Evolutionary conservation across 2,113 vertebrate species (phyloP).

Genomic region (Equus przewalskii): DNA sequence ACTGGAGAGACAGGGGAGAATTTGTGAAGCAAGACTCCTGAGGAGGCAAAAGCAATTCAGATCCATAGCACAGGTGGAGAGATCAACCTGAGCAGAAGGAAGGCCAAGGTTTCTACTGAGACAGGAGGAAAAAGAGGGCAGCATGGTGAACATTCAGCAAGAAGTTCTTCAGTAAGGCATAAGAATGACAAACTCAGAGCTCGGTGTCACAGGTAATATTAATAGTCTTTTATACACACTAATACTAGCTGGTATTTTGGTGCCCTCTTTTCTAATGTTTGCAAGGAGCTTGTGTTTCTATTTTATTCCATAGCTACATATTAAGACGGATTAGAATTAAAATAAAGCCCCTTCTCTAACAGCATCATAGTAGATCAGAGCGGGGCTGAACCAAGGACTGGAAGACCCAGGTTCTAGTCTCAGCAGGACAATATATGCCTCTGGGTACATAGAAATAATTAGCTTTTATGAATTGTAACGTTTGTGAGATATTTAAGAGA

Average conservation of each 20-base stretch:
- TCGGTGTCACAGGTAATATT: neutral
- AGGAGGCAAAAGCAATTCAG: neutral
- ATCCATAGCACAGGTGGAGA: neutral
- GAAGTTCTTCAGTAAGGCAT: neutral
- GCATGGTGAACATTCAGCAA: neutral
- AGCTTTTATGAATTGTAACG: neutral
- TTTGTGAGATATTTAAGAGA: constrained; percentile 23
- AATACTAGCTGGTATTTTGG: neutral
- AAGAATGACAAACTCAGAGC: neutral
- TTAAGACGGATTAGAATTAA: neutral
- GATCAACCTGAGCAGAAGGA: neutral
- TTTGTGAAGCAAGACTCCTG: neutral
- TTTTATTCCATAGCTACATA: neutral
- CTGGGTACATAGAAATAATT: neutral
- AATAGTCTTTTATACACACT: neutral
- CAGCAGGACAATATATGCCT: neutral
- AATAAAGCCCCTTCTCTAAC: constrained; percentile 1
- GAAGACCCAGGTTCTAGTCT: neutral
- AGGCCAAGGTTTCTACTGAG: neutral
- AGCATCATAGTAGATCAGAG: neutral
- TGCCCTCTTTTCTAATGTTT: neutral
- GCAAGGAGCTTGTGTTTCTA: neutral
- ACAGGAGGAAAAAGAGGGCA: neutral
- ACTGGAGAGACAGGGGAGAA: neutral
- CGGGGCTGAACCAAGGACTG: neutral